Conservation (phyloP, 2,888 invertebrate species). For the Meghimatium bilineatum region DNA sequence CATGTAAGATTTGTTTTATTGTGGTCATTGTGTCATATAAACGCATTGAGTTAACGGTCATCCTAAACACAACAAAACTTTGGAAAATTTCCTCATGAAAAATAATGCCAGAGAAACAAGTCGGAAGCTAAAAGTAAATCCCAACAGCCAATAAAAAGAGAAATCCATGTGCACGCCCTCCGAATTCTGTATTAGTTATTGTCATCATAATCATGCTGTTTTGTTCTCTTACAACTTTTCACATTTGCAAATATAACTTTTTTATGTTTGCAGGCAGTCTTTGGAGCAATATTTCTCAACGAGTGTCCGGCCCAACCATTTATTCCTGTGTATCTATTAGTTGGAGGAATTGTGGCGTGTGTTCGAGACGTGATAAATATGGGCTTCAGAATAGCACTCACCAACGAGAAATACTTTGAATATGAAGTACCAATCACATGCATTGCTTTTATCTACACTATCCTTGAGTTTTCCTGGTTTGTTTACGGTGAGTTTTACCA, state of each 20-base stretch:
- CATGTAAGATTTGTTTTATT: too few relatives aligned
- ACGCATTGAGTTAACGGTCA: too few relatives aligned
- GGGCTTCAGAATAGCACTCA: neutral
- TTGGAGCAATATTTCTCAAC: neutral
- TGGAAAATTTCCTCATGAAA: too few relatives aligned
- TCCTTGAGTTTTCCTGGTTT: constrained; percentile 5
- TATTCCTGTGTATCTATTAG: constrained; percentile 8
- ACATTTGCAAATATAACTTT: neutral
- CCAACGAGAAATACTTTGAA: neutral
- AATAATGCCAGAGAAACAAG: too few relatives aligned
- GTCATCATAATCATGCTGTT: too few relatives aligned
- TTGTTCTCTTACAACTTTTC: too few relatives aligned
- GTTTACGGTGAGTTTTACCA: constrained; percentile 5
- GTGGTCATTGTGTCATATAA: too few relatives aligned
- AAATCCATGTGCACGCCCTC: too few relatives aligned
- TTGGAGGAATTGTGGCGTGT: constrained; percentile 9
- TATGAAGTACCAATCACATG: neutral
- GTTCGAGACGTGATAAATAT: neutral
- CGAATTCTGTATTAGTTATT: too few relatives aligned
- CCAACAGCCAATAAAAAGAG: too few relatives aligned
- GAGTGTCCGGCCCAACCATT: constrained; percentile 20
- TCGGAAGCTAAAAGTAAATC: too few relatives aligned
- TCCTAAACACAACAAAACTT: too few relatives aligned
- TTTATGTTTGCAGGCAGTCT: neutral
- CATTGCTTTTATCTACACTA: neutral